phyloP scores from a whole-genome alignment of 2,797 vertebrate species.

The Chloroceryle amazona region DNA sequence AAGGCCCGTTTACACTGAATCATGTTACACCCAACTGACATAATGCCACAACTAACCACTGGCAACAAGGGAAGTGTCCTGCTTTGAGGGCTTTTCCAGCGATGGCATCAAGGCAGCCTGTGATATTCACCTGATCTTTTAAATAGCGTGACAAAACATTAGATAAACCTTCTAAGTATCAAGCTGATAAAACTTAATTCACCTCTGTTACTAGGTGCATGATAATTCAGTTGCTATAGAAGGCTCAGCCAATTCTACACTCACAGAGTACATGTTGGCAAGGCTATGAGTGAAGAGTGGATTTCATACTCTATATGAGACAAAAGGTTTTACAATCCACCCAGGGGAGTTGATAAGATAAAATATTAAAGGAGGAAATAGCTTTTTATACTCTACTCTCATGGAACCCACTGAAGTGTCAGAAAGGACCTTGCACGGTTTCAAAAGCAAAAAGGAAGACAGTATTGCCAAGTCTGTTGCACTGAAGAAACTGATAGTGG shows the following conservation, averaged over 20 bases:
- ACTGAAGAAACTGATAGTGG: background rate
- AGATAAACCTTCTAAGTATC: background rate
- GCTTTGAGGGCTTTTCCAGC: background rate
- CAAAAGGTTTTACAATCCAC: background rate
- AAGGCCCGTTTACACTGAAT: background rate
- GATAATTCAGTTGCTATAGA: conserved; percentile 21
- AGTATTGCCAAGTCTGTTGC: background rate
- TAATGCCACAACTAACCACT: background rate
- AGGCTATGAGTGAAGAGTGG: background rate
- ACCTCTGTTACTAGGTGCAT: background rate
- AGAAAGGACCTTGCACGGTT: background rate
- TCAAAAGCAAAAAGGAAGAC: background rate
- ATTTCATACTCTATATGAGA: background rate
- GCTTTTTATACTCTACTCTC: background rate
- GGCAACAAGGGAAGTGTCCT: background rate
- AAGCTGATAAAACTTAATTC: background rate
- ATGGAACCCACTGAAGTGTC: background rate
- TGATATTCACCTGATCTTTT: background rate
- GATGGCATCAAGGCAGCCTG: background rate
- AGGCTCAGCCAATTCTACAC: background rate
- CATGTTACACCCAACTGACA: background rate
- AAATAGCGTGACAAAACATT: background rate
- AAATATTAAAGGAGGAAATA: background rate
- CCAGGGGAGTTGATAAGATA: background rate
- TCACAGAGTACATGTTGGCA: background rate